Conservation (phyloP, 1,140 invertebrate genomes). For the Dendrolimus kikuchii region DNA sequence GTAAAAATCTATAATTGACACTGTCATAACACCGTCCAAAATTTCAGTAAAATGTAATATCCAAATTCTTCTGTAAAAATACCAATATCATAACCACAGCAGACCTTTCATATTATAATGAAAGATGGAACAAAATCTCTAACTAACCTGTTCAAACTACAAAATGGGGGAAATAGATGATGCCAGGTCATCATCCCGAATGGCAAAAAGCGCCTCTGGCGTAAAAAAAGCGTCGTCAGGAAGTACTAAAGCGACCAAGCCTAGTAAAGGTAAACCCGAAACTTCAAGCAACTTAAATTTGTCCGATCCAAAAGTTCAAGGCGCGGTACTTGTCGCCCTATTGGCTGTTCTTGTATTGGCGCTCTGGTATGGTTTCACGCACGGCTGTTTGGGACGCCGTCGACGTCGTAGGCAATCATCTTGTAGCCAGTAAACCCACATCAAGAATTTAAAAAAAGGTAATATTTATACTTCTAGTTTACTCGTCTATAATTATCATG, state of each 20-base stretch:
- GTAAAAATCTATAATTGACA: too few relatives aligned
- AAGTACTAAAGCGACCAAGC: slow-evolving; percentile 8
- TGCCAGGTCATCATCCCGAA: slow-evolving; percentile 22
- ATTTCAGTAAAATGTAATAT: too few relatives aligned
- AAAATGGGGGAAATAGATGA: slow-evolving; percentile 34
- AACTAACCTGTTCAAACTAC: too few relatives aligned
- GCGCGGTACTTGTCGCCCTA: slow-evolving; percentile 30
- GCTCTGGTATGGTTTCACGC: slow-evolving; percentile 40
- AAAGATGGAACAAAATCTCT: too few relatives aligned
- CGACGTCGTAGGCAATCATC: slow-evolving; percentile 25
- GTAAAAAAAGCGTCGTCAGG: slow-evolving; percentile 19
- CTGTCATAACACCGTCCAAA: too few relatives aligned
- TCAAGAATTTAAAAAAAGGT: not conserved
- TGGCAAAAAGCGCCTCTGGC: slow-evolving; percentile 28
- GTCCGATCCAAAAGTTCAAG: slow-evolving; percentile 40
- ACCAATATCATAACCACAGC: too few relatives aligned
- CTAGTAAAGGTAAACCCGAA: slow-evolving; percentile 3
- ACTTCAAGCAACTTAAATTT: slow-evolving; percentile 17
- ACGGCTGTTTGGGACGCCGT: slow-evolving; percentile 24
- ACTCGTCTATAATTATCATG: slow-evolving; percentile 3
- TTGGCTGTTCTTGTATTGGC: slow-evolving; percentile 32
- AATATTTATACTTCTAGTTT: slow-evolving; percentile 1
- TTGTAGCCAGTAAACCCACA: slow-evolving; percentile 18
- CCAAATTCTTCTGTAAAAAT: too few relatives aligned
- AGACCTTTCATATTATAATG: too few relatives aligned